Evolutionary conservation across 1,140 invertebrate genomes (phyloP), one percentile per base, ranked within the genome.

Genomic region (Reticulitermes speratus): DNA sequence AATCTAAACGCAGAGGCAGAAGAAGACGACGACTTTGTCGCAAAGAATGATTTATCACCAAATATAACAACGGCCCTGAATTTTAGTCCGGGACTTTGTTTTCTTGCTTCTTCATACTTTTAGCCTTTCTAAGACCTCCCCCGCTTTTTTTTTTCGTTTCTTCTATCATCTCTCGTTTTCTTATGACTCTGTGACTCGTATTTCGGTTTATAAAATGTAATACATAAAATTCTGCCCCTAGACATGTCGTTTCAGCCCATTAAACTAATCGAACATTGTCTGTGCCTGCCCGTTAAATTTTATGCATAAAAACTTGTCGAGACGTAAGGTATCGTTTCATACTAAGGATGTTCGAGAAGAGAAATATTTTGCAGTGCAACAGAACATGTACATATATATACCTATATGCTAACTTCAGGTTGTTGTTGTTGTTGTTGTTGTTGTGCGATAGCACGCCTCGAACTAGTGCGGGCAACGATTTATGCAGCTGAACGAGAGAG

Each of bases 261-360:
- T 75, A 75, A 75, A 75, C 65, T 75, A 75, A 75, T 75, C 65
- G 65, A 75, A 75, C 65, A 75, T 75, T 75, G 65, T 75, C 65
- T 30, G 65, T 65, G 21, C n/a, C 25, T 9, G 25, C n/a, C 25
- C n/a, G 6, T 75, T 75, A 7, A 75, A 55, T 21, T 21, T 5
- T 21, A 16, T 55, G 19, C 19, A 19, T 16, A 6, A 16, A 75
- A 75, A 25, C 65, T 65, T 7, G 59, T 19, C 21, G 59, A 65
- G 14, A 9, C 59, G 21, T 21, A 8, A 7, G 7, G 7, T 65
- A 16, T 48, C 14, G 52, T 21, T 55, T 21, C 11, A 21, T 16
- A 21, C 5, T 55, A 16, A 55, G 16, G 52, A 21, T 21, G 14
- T 55, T 19, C 52, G 19, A 55, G 52, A 5, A 55, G 5, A 21